Base-by-base conservation (phyloP, 2,113 vertebrate species). In the Bombycilla garrulus region DNA sequence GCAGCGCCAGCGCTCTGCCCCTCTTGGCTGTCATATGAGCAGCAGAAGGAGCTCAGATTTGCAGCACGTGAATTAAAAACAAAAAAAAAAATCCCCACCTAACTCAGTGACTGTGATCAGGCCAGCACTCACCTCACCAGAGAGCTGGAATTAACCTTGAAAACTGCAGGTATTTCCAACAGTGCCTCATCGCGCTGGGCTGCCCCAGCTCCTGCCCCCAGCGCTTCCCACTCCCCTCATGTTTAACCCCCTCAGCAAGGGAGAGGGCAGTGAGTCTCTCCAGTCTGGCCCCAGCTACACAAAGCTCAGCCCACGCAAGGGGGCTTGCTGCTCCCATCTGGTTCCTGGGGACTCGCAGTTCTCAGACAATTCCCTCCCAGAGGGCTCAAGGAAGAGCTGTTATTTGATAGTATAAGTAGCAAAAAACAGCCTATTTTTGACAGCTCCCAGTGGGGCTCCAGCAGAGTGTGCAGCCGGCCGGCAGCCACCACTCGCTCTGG, bases 251-350 rank as follows among this genome's bases (percentile, higher is more conserved):
- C 7, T 4, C 9, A 2, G 24, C 29, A 20, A 42, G 47, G 24
- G 45, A 9, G 54, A 31, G 0, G 3, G n/a, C 38, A 9, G 45
- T 8, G 40, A 65, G 19, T 36, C 7, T 20, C 36, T 69, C 50
- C 56, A 23, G 28, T 7, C 45, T 2, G 0, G 38, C 13, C 47
- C 11, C 0, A 0, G 50, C 29, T 12, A 3, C 9, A 5, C 23
- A 35, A 33, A 65, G 60, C n/a, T 54, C 47, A 51, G 15, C 11
- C 10, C 56, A 19, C 15, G 20, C 17, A 10, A 54, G 15, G 26
- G 25, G 26, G 64, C 33, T 15, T 3, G 1, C 44, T 58, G 83
- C 76, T 50, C 73, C 40, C 48, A 3, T 33, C 31, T 23, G 15
- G 26, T 22, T 67, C 65, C 58, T 5, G 1, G 33, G 38, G 18